Evolutionary conservation across 1,140 invertebrate species (phyloP).

Genomic region (Arion vulgaris): DNA sequence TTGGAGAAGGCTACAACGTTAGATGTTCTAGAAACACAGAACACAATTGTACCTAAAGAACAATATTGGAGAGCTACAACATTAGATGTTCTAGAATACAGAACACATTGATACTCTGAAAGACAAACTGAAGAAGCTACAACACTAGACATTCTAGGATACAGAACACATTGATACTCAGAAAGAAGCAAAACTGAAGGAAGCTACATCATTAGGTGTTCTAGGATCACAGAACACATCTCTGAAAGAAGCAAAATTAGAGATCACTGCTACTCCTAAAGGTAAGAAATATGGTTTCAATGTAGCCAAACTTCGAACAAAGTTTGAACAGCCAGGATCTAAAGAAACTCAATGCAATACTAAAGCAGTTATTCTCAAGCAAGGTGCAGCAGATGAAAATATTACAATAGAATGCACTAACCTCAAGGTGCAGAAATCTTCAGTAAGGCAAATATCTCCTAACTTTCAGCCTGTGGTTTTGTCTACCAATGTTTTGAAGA

Average conservation of each 20-base stretch:
- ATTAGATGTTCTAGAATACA: no score
- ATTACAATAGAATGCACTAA: neutral
- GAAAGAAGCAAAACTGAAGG: neutral
- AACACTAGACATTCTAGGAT: neutral
- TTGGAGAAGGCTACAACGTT: no score
- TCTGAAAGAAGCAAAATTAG: no score
- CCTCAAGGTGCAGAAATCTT: neutral
- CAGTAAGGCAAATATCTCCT: neutral
- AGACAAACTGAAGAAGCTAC: no score
- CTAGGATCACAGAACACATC: no score
- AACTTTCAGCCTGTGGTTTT: no score
- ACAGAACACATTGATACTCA: neutral
- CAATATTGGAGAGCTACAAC: no score
- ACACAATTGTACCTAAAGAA: no score
- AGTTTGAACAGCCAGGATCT: neutral
- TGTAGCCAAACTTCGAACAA: neutral
- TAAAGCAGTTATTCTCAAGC: neutral
- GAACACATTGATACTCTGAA: no score
- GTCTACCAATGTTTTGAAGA: no score
- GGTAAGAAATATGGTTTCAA: neutral
- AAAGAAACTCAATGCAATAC: neutral
- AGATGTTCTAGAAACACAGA: no score
- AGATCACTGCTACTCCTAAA: neutral
- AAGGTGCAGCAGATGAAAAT: neutral
- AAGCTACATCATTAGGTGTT: no score